Base-by-base conservation (phyloP, 2,113 vertebrate genomes). In the Plestiodon gilberti region DNA sequence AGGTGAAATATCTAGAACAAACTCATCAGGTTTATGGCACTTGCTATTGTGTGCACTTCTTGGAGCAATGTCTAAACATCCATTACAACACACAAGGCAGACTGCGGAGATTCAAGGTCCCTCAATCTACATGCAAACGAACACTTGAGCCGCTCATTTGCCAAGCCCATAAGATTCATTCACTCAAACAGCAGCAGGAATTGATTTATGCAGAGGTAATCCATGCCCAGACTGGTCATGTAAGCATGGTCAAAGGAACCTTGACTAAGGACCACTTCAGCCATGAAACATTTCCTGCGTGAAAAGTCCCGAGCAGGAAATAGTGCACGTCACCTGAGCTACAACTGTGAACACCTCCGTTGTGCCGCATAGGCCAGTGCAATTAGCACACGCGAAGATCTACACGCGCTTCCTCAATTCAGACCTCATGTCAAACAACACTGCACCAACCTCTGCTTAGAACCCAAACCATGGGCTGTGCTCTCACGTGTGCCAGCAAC, bases 181-280 rank as follows among this genome's bases (percentile, higher is more conserved):
- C 30, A 61, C 69, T 84, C 90, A 94, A 90, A 93, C 87, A 94
- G 89, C 0, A 93, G 78, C 23, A 64, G 84, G 80, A 79, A 90
- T 91, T 91, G 94, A 93, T 95, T 93, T 90, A 79, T 92, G 88
- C 90, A 70, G 88, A 85, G 59, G 35, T 43, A 33, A 38, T 81
- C 62, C 69, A 81, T 43, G 92, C 88, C 90, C 86, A 89, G 82
- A 38, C 30, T 70, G 83, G 82, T 8, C 76, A 94, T 91, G 93
- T 93, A 69, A 89, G 89, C 84, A 89, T 81, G 85, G 91, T 89
- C 90, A 87, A 88, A 78, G 87, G 90, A 90, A 93, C 84, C 90
- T n/a, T 85, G 86, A 92, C 92, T n/a, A 62, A 88, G 93, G 88
- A 92, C 83, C 38, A 8, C 20, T 62, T 76, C 71, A 84, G 30